phyloP scores from a whole-genome alignment of 2,888 invertebrate genomes.

The Cheilosia soror region DNA sequence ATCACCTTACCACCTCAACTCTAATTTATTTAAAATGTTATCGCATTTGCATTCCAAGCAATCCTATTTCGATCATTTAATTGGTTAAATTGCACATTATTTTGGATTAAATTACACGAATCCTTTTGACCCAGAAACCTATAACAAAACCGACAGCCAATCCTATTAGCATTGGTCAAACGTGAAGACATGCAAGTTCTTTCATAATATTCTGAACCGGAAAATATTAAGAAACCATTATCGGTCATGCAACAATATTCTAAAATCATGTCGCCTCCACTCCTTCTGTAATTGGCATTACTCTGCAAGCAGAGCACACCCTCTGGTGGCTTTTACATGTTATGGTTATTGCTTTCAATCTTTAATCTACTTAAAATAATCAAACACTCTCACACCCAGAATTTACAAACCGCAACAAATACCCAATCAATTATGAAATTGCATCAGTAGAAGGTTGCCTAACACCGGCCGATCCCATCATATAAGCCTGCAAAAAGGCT shows the following conservation, averaged over 20 bases:
- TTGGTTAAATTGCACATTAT: constrained; percentile 13
- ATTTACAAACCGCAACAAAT: constrained; percentile 12
- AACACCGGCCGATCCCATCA: constrained; percentile 24
- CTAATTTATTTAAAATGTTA: too few relatives aligned
- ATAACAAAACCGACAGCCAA: constrained; percentile 4
- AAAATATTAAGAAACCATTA: constrained; percentile 54
- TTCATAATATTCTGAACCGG: constrained; percentile 37
- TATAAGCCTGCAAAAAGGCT: constrained; percentile 40
- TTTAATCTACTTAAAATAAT: constrained; percentile 25
- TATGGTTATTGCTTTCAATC: background rate
- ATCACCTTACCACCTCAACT: too few relatives aligned
- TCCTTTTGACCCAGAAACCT: constrained; percentile 27
- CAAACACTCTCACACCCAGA: background rate
- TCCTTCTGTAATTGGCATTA: constrained; percentile 13
- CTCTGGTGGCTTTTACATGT: background rate
- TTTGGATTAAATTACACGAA: constrained; percentile 25
- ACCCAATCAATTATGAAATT: constrained; percentile 52
- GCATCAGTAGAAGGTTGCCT: constrained; percentile 33
- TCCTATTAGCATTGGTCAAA: constrained; percentile 29
- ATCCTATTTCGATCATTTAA: constrained; percentile 24
- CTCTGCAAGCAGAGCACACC: constrained; percentile 2
- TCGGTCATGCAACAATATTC: constrained; percentile 49
- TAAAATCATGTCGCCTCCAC: constrained; percentile 31
- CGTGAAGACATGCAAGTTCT: constrained; percentile 52
- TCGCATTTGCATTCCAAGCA: background rate